phyloP scores from a whole-genome alignment of 2,888 invertebrate genomes.

The Escarpia spicata region DNA sequence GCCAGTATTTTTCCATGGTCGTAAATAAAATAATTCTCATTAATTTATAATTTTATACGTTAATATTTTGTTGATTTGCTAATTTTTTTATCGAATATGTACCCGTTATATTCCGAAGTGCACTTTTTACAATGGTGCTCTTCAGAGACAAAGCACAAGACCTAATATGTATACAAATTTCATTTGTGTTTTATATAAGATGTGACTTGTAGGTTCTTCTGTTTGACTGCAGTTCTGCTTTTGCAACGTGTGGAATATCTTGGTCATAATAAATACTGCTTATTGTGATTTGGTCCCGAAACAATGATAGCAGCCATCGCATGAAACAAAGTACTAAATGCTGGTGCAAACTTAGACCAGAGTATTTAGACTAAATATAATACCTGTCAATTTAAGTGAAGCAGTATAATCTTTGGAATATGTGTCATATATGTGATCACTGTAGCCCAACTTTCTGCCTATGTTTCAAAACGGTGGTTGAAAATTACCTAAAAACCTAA shows the following conservation, averaged over 20 bases:
- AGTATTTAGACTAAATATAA: not conserved
- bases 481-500: not conserved
- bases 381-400: not conserved
- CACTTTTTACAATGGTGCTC: too few relatives aligned
- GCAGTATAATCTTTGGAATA: not conserved
- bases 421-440: too few relatives aligned
- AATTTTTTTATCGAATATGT: too few relatives aligned
- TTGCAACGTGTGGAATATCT: not conserved
- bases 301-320: not conserved
- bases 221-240: not conserved
- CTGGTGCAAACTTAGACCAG: not conserved
- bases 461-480: not conserved
- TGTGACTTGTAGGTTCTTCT: too few relatives aligned
- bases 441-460: not conserved
- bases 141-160: too few relatives aligned
- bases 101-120: too few relatives aligned
- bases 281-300: not conserved
- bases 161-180: too few relatives aligned
- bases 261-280: not conserved
- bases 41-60: too few relatives aligned
- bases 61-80: too few relatives aligned
- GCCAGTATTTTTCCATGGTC: too few relatives aligned
- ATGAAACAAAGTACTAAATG: not conserved
- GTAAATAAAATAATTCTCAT: too few relatives aligned
- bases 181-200: too few relatives aligned